These are phyloP conservation scores for Anthoscopus minutus DNA, from an alignment of 2,113 vertebrate species.

Conservation along the genomic window DNA sequence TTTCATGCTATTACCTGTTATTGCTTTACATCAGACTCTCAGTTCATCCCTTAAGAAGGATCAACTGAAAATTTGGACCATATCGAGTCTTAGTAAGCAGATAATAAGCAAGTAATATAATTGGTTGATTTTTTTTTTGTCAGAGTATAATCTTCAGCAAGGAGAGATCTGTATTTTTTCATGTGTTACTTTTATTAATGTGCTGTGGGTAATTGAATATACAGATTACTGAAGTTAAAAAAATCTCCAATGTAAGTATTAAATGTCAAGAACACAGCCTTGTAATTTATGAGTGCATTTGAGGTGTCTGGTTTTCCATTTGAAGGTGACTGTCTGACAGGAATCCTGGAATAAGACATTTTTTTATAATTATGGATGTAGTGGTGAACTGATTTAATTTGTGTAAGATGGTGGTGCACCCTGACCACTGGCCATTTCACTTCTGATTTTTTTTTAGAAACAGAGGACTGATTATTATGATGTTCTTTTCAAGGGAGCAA, in stretches of 20 bases:
- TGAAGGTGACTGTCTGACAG: not conserved
- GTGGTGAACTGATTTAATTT: not conserved
- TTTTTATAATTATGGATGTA: not conserved
- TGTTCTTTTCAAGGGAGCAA: not conserved
- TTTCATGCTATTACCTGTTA: not conserved
- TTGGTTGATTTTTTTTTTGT: not conserved
- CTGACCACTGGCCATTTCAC: not conserved
- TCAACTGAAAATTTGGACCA: not conserved
- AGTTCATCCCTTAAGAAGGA: not conserved
- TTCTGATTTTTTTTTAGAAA: not conserved
- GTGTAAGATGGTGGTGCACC: accelerated
- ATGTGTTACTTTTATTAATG: not conserved
- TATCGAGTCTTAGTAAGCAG: not conserved
- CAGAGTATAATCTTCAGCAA: not conserved
- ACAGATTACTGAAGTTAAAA: not conserved
- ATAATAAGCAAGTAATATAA: not conserved
- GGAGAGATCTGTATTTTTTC: not conserved
- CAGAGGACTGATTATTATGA: not conserved
- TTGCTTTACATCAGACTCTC: not conserved
- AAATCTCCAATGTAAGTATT: accelerated
- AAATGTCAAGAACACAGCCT: not conserved
- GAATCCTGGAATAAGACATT: not conserved
- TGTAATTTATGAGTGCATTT: not conserved
- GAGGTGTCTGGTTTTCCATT: not conserved
- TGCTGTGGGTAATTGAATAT: not conserved